A percentile compares a stretch with the other conserved stretches of the same genome.
Conservation (phyloP, 2,888 invertebrate genomes). For the Lepas anatifera region DNA sequence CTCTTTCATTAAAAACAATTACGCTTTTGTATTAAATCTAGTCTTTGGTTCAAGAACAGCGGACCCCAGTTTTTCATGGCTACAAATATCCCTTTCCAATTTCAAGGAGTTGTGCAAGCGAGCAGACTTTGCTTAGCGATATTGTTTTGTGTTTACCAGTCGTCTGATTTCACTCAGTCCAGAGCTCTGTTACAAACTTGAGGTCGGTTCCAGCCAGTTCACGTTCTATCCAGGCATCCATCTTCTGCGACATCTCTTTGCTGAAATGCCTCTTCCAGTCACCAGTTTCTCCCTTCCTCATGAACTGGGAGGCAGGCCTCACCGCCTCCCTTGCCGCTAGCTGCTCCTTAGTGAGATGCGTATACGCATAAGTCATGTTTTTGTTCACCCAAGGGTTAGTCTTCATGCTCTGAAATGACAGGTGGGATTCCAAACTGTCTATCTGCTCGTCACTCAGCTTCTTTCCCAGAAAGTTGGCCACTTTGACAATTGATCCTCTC, state of each 20-base stretch:
- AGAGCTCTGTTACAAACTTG: background rate
- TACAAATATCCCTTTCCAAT: too few relatives aligned
- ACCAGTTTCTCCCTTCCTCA: background rate
- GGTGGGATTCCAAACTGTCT: conserved; percentile 15
- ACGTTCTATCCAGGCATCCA: background rate
- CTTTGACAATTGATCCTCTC: conserved; percentile 19
- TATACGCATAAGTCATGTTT: background rate
- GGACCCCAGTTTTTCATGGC: too few relatives aligned
- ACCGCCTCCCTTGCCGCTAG: background rate
- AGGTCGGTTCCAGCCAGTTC: background rate
- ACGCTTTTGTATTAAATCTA: too few relatives aligned
- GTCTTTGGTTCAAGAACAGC: too few relatives aligned
- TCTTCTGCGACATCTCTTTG: background rate
- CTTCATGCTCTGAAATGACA: conserved; percentile 20
- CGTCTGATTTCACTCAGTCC: too few relatives aligned
- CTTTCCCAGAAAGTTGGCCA: conserved; percentile 26
- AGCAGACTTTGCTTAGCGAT: too few relatives aligned
- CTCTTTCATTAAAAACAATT: too few relatives aligned
- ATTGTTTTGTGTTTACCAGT: too few relatives aligned
- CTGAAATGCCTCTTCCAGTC: background rate
- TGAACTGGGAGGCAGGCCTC: background rate
- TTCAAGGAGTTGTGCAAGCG: too few relatives aligned
- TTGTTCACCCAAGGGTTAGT: conserved; percentile 21
- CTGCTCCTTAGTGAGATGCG: background rate
- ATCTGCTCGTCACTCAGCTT: conserved; percentile 16